Base-by-base conservation (phyloP, 1,140 invertebrate species). In the Camponotus pennsylvanicus region DNA sequence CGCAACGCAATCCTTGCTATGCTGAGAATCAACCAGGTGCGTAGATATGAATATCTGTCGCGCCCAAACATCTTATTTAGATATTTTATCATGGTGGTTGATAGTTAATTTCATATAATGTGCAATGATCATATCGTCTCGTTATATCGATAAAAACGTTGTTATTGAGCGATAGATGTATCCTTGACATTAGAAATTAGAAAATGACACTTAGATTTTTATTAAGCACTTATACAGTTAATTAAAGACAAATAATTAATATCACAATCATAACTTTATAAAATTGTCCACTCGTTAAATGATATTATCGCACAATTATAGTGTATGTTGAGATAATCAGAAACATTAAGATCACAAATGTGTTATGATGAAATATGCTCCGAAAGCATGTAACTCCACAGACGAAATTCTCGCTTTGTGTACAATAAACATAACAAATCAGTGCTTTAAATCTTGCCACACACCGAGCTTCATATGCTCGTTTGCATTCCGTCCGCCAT, bases 1-100 rank as follows among this genome's bases (percentile, higher is more conserved):
- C 91, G 52, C 52, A 76, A 27, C 86, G 91, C 57, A 96, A 96
- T 93, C 95, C 95, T 21, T 96, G 96, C 85, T 93, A 93, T 77
- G 90, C 89, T 9, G 92, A 61, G 64, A 95, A 95, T 89, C 76
- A 84, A 9, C 78, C 89, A 86, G 87, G 91, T 92, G 37, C 32
- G 75, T 85, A 52, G 13, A 59, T 52, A 71, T 37, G 32, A 8
- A 34, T 42, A 71, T 13, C n/a, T 70, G 8, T 45, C 11, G 34
- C 8, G 52, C 64, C 11, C 71, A 52, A 75, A 55, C 15, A 4
- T 3, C 84, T 90, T 79, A 69, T 66, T 88, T 67, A 27, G 9
- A 40, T 67, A 86, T 77, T 49, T 7, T 34, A 45, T 7, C 9
- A 13, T 8, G n/a, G 13, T 32, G 49, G 2, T 45, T 21, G 18